Evolutionary conservation across 2,113 vertebrate genomes (phyloP).

Genomic region (Chinchilla lanigera): DNA sequence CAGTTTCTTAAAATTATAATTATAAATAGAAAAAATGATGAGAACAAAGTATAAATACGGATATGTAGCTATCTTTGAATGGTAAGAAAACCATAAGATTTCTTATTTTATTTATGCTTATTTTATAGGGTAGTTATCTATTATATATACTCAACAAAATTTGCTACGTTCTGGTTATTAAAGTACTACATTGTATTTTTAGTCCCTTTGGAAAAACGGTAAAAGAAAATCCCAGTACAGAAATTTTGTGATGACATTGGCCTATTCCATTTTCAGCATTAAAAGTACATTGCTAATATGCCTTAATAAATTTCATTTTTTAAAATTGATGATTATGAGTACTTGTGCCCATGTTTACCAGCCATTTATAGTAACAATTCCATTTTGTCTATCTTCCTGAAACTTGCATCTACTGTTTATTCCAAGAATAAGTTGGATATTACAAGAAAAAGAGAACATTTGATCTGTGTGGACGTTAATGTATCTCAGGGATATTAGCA

Average conservation of each 20-base stretch:
- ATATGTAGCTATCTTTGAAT: background rate
- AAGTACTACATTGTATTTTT: background rate
- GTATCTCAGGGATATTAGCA: background rate
- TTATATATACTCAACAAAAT: conserved; percentile 9
- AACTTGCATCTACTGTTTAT: background rate
- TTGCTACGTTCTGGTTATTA: background rate
- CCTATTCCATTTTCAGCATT: background rate
- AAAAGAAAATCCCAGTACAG: background rate
- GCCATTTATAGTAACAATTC: background rate
- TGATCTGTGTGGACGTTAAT: background rate
- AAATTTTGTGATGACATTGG: background rate
- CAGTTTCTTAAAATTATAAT: background rate
- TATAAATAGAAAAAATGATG: background rate
- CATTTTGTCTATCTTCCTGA: background rate
- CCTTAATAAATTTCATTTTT: background rate
- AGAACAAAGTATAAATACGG: background rate
- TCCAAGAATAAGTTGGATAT: background rate
- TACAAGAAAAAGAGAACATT: background rate
- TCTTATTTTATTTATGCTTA: background rate
- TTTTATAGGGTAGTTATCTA: background rate
- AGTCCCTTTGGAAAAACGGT: background rate
- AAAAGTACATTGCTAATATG: background rate
- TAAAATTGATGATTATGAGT: background rate
- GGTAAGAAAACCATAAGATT: background rate
- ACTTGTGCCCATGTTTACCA: background rate